Evolutionary conservation across 2,797 vertebrate species (phyloP).

Genomic region (Hylomyscus alleni): DNA sequence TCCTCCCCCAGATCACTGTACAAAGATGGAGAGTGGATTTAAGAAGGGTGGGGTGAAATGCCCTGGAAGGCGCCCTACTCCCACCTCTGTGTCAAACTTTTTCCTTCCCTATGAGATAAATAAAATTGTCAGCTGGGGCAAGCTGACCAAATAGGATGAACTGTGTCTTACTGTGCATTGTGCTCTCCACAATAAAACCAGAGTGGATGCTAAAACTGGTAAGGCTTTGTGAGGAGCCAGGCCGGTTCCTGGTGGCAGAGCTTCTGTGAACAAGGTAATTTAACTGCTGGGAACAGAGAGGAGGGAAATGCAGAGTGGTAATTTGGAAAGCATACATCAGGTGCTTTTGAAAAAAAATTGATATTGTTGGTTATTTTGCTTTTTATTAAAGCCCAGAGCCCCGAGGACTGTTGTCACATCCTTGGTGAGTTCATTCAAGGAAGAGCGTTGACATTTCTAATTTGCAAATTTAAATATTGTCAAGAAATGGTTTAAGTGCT

Average conservation of each 20-base stretch:
- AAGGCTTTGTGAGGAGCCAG: neutral
- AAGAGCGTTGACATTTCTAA: constrained; percentile 63
- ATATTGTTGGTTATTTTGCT: constrained; percentile 69
- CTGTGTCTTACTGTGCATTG: constrained; percentile 39
- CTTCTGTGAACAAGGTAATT: constrained; percentile 67
- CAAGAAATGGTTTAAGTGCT: constrained; percentile 32
- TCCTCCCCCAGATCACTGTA: neutral
- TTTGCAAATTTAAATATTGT: constrained; percentile 71
- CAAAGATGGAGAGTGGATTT: neutral
- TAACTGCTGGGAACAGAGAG: constrained; percentile 23
- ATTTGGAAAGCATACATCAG: constrained; percentile 67
- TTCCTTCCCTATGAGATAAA: constrained; percentile 69
- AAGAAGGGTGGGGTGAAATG: neutral
- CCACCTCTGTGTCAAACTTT: neutral
- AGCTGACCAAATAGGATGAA: constrained; percentile 67
- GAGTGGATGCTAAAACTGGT: constrained; percentile 61
- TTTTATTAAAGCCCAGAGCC: constrained; percentile 70
- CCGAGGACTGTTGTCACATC: neutral
- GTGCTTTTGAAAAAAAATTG: constrained; percentile 60
- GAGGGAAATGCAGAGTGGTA: constrained; percentile 45
- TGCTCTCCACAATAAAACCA: constrained; percentile 55
- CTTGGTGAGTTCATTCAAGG: constrained; percentile 64
- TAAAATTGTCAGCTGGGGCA: constrained; percentile 50
- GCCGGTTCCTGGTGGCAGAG: constrained; percentile 26
- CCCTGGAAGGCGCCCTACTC: neutral